Evolutionary conservation across 2,888 invertebrate species (phyloP).

Genomic region (Stenoptilia bipunctidactyla): DNA sequence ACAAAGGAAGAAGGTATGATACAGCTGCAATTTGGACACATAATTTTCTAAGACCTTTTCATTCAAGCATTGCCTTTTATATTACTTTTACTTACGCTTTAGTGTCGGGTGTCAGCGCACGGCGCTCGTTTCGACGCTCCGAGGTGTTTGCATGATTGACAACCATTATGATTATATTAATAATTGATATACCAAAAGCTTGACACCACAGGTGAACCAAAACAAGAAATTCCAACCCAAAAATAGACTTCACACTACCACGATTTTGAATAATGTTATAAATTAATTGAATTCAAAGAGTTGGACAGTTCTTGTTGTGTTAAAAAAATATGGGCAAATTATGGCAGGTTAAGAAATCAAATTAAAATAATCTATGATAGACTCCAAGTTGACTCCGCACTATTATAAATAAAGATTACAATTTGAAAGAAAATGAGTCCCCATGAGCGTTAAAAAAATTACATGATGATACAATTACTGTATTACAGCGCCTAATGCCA

Average conservation of each 20-base stretch:
- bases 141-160: conserved; percentile 65
- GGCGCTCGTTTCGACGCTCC: conserved; percentile 51
- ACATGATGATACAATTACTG: not conserved
- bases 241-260: too few species aligned
- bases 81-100: conserved; percentile 61
- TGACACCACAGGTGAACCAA: conserved; percentile 36
- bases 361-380: not conserved
- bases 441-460: not conserved
- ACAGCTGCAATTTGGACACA: conserved; percentile 46
- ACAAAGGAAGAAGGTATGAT: conserved; percentile 43
- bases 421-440: not conserved
- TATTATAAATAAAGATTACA: not conserved
- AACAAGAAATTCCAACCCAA: conserved; percentile 34
- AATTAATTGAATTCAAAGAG: conserved; percentile 5
- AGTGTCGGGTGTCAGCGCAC: conserved; percentile 49
- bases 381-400: not conserved
- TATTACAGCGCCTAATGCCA: not conserved
- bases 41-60: conserved; percentile 43
- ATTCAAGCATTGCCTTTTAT: conserved; percentile 52
- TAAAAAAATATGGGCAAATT: conserved; percentile 20
- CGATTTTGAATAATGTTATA: not conserved
- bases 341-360: conserved; percentile 19
- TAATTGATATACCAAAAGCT: conserved; percentile 55
- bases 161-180: conserved; percentile 65
- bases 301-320: conserved; percentile 16